Base-by-base conservation (phyloP, 2,113 vertebrate species). In the Trinectes maculatus region DNA sequence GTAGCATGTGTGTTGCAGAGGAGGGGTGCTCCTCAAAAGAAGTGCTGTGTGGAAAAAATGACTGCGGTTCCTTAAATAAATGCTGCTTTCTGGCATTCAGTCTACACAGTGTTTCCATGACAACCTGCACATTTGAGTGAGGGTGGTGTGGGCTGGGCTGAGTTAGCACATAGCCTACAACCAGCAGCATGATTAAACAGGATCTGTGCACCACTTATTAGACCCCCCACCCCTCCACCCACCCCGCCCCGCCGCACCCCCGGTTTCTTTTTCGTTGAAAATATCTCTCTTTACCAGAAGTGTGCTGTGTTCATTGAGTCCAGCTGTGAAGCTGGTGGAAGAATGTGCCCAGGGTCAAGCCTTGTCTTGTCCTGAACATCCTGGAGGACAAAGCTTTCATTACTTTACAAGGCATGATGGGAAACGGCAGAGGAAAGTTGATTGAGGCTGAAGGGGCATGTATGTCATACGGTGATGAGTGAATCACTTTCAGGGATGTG, bases 321-420 rank as follows among this genome's bases (percentile, higher is more conserved):
- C 18, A 37, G 19, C 46, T 59, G 46, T 64, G 46, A 71, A 53
- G 55, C 19, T 8, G 12, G 31, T 18, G 40, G 49, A 75, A 62
- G 26, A 75, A 62, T 69, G 67, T 48, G 40, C 21, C 54, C 60
- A 43, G 34, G 47, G 66, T 64, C 4, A 3, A 22, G 53, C 2
- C 55, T 31, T 3, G 19, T 57, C 58, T 19, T 21, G 29, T 22
- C 24, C 21, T 12, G 43, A 48, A 29, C 16, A 4, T 19, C n/a
- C 25, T 44, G 21, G 39, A 25, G 42, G n/a, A 26, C 10, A 55
- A 16, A 47, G 51, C 13, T 29, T 37, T 26, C n/a, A 21, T 1
- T 7, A 3, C 11, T 5, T 6, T 11, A 3, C 57, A 43, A 53
- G 15, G 39, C 11, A 15, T 40, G 49, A 34, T 63, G 43, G 49